These are phyloP conservation scores for Poecilobothrus nobilitatus DNA, from an alignment of 2,888 invertebrate species.

Conservation along the genomic window DNA sequence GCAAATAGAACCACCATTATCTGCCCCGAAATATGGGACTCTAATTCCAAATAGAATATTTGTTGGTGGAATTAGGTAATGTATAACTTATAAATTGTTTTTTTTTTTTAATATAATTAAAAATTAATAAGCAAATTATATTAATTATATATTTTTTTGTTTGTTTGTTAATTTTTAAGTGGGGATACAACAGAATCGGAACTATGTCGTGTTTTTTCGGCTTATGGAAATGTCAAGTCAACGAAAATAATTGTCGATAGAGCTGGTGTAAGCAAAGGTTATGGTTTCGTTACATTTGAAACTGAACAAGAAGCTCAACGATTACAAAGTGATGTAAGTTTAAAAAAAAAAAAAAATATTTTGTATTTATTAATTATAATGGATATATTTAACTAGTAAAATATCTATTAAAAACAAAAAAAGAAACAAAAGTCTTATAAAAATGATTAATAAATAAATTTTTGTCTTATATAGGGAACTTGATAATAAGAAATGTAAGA, in stretches of 20 bases:
- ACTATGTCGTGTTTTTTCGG: conserved; percentile 81
- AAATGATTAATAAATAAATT: conserved; percentile 15
- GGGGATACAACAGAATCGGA: conserved; percentile 89
- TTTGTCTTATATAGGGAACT: conserved; percentile 23
- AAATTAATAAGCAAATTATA: background rate
- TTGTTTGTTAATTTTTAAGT: conserved; percentile 29
- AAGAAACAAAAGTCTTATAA: conserved; percentile 8
- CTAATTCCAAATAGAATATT: conserved; percentile 92
- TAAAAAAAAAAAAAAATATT: background rate
- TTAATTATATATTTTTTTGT: conserved; percentile 10
- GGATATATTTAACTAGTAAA: conserved; percentile 8
- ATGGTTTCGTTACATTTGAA: conserved; percentile 74
- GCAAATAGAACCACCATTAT: conserved; percentile 42
- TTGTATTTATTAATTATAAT: conserved; percentile 13
- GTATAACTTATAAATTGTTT: conserved; percentile 1
- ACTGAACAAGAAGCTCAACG: conserved; percentile 76
- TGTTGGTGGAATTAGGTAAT: conserved; percentile 82
- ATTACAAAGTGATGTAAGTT: conserved; percentile 58
- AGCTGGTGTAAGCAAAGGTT: conserved; percentile 81
- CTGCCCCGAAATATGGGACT: conserved; percentile 61
- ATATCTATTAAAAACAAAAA: conserved; percentile 9
- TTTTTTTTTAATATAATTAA: conserved; percentile 5
- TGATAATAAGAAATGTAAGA: conserved; percentile 19
- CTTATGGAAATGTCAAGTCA: conserved; percentile 80
- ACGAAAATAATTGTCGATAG: conserved; percentile 92